Base-by-base conservation (phyloP, 2,888 invertebrate species). In the Calameuta pallipes region DNA sequence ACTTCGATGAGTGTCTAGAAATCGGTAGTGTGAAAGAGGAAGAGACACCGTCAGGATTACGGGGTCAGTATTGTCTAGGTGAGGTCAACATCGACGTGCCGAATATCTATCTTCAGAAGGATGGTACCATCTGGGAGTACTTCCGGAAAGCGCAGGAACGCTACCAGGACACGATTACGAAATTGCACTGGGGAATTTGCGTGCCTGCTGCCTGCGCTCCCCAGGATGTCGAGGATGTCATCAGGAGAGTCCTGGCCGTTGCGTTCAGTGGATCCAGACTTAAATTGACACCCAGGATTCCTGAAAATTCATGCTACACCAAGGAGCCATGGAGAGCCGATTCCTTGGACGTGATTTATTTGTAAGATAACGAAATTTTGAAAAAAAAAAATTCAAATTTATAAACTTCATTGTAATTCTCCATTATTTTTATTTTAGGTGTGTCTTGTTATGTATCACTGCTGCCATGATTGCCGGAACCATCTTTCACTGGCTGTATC, bases 1-100 rank as follows among this genome's bases (percentile, higher is more conserved):
- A 96, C 90, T 96, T 94, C 87, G 96, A 96, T 88, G 95, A 96
- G 90, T 96, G 96, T 85, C 81, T 91, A 4, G 84, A 83, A 13
- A 90, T 91, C 78, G 87, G 87, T 13, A 68, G 41, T 34, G 73
- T 37, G 30, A 75, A 80, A 15, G 77, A 80, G 15, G 80, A 80
- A 33, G 76, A 74, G 13, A 90, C 90, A 3, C 81, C 82, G 23
- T 30, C n/a, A 71, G 85, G 82, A 11, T 81, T 89, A 31, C 36
- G 80, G 6, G 86, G 87, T 37, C 86, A 87, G 73, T 90, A 89
- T 78, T 90, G 89, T 76, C 83, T 90, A 13, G 83, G 84, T n/a
- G 84, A 86, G 69, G 80, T 89, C n/a, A 80, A 82, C 35, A 81
- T 89, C 56, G 77, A 81, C n/a, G 84, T 87, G 1, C 86, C 87